Base-by-base conservation (phyloP, 2,113 vertebrate genomes). In the Isichthys henryi region DNA sequence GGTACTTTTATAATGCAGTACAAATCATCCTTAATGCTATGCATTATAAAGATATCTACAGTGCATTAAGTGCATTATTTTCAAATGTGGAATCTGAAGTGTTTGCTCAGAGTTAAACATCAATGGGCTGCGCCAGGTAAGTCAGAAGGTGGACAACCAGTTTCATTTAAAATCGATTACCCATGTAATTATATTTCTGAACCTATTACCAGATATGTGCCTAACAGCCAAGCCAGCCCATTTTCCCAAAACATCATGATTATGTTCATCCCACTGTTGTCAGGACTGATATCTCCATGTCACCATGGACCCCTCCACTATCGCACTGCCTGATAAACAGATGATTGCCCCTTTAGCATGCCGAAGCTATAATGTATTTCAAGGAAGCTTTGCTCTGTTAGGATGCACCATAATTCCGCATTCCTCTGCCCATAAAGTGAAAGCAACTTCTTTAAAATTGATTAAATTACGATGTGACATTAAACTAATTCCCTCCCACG, bases 391-490 rank as follows among this genome's bases (percentile, higher is more conserved):
- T 92, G 93, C 93, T 92, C 93, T 93, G 93, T 94, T 95, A 94
- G 94, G 94, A 92, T 94, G 94, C 92, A 93, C 92, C 94, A 95
- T 95, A 94, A 96, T 95, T 95, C 94, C 95, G 94, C 94, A 95
- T 90, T 93, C 93, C 92, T 91, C 87, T 87, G 86, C 90, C n/a
- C 89, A 90, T 89, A 90, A 94, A 93, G 91, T 95, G 94, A 92
- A 90, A 94, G 90, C 80, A 90, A 94, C 94, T 96, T 95, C 92
- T 94, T 94, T 93, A 94, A 94, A 94, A 95, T 93, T 91, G 93
- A 93, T 95, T 94, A 95, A 95, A 96, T 95, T 93, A 95, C 94
- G 93, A 95, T 88, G 92, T 94, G 95, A 94, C 95, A 93, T 92
- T 90, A 94, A 95, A 95, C 90, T 94, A 94, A 95, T 95, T 94